phyloP scores from a whole-genome alignment of 2,888 invertebrate genomes.

The Poecilobothrus nobilitatus region DNA sequence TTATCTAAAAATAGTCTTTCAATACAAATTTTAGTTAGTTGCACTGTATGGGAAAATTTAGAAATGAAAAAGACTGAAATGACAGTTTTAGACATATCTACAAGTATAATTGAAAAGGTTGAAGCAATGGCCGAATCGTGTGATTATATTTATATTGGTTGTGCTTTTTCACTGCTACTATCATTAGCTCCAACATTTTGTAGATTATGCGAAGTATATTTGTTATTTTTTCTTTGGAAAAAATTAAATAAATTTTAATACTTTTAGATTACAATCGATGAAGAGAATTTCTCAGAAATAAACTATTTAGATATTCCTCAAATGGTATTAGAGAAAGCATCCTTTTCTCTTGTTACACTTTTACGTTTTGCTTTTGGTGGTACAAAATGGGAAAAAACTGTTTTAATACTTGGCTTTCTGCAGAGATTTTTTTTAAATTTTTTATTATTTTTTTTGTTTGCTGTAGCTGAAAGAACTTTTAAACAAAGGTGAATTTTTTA shows the following conservation, averaged over 20 bases:
- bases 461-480: slow-evolving; percentile 91
- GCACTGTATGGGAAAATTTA: slow-evolving; percentile 87
- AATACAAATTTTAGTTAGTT: slow-evolving; percentile 63
- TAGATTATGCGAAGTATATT: slow-evolving; percentile 37
- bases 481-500: slow-evolving; percentile 56
- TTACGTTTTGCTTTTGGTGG: slow-evolving; percentile 50
- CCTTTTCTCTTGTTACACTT: slow-evolving; percentile 43
- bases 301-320: slow-evolving; percentile 42
- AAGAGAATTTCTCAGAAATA: slow-evolving; percentile 37
- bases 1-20: no score
- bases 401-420: slow-evolving; percentile 58
- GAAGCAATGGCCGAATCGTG: slow-evolving; percentile 71
- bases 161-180: slow-evolving; percentile 52
- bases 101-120: slow-evolving; percentile 85
- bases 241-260: slow-evolving; percentile 8
- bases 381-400: slow-evolving; percentile 58
- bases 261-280: slow-evolving; percentile 36
- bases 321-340: slow-evolving; percentile 41
- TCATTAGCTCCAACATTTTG: slow-evolving; percentile 54
- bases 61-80: slow-evolving; percentile 88
- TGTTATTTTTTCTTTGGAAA: not conserved
- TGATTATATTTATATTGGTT: slow-evolving; percentile 68
- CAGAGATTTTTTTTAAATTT: slow-evolving; percentile 65
- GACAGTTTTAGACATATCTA: slow-evolving; percentile 89
- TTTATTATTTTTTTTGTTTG: slow-evolving; percentile 80